Evolutionary conservation across 2,797 vertebrate genomes (phyloP), one percentile per base, ranked within the genome.

Genomic region (Percopsis omiscomaycus): DNA sequence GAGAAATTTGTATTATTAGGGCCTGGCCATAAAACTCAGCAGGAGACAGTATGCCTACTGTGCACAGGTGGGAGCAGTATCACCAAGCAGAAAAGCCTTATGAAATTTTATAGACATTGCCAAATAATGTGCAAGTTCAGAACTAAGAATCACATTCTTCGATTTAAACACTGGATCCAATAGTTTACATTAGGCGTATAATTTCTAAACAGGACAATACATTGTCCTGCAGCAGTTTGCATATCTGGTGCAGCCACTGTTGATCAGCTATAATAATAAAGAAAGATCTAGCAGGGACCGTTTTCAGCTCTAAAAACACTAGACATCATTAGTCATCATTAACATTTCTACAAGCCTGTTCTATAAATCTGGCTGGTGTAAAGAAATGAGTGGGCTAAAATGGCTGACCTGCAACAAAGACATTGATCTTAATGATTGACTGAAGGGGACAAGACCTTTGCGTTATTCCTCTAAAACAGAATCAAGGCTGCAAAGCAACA

Each of bases 41-140:
- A 37, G 32, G 8, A 37, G 32, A 37, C 6, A 37, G 32, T 37
- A 37, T 37, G 6, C 32, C 32, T 37, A 37, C 3, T 16, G 16
- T 48, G 3, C 11, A 68, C 45, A 55, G 16, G 37, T 13, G 14
- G 69, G 8, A 66, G 54, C 55, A 27, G 42, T 14, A 66, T 59
- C 12, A 56, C 51, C 3, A 29, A 72, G 60, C 45, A 49, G n/a
- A 49, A 62, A 63, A 68, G 69, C 71, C 75, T 69, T 50, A 62
- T 74, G 71, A 85, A 76, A 69, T 84, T 44, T 81, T 78, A 81
- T 78, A 87, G 84, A 89, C 80, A 86, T 80, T 75, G 78, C 59
- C 77, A 81, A 86, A 84, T 76, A 75, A 84, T 83, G 81, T 86
- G 85, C 85, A 86, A 77, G 78, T 85, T 82, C 77, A 69, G 82